Base-by-base conservation (phyloP, 2,888 invertebrate species). In the Selenia dentaria region DNA sequence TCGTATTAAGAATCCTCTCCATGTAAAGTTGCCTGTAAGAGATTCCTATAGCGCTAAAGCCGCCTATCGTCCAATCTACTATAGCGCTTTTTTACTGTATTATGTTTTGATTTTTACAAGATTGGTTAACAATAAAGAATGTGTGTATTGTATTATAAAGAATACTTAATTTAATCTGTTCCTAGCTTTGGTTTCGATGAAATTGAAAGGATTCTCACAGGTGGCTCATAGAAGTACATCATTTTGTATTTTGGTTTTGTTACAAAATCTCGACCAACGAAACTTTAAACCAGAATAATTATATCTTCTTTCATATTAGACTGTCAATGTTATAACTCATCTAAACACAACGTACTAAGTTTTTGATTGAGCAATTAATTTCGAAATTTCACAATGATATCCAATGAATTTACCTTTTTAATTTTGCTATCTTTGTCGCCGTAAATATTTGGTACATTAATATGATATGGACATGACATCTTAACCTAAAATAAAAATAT, bases 381-480 rank as follows among this genome's bases (percentile, higher is more conserved):
- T 46, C 57, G 50, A 55, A 47, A 35, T 33, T 42, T n/a, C 18
- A 54, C 42, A 42, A 51, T 36, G 59, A 54, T 68, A 70, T 57
- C 54, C 52, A 57, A 28, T 36, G 12, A 54, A 37, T 53, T 56
- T 53, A 74, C 74, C 77, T 81, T 66, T 70, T 74, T 64, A 63
- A 60, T 59, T 70, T 72, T 66, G 52, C 63, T 59, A 55, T 68
- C 59, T 56, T 70, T 70, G 55, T 67, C 74, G 52, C 68, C 59
- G 57, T 64, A 51, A 47, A 78, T 70, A 59, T 76, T 80, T 47
- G 79, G 79, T n/a, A 42, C 16, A 70, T 91, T 79, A 73, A 88
- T 84, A 77, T 90, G 86, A 85, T 80, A 87, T 60, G 89, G 87
- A 76, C 91, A 89, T 83, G 84, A 76, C 89, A 89, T 89, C 68